Percentiles rank a stretch among this genome's conserved stretches.
Conservation (phyloP, 1,140 invertebrate species). For the Musca vetustissima region DNA sequence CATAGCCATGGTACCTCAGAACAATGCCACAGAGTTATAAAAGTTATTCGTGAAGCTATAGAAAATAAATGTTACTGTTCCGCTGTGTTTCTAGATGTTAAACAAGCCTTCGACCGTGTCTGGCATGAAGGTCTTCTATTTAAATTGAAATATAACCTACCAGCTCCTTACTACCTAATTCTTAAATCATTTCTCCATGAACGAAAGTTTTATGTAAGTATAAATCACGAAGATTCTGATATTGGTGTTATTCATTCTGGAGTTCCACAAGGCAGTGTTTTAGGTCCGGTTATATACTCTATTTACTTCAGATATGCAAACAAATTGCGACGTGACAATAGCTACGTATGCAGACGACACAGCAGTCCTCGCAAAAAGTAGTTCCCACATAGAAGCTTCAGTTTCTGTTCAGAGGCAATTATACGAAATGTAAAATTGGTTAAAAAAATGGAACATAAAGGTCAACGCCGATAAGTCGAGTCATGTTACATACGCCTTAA, state of each 20-base stretch:
- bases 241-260: neutral
- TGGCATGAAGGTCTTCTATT: neutral
- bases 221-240: neutral
- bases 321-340: neutral
- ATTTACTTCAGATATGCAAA: slow-evolving; percentile 1
- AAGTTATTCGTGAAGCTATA: neutral
- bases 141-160: slow-evolving; percentile 4
- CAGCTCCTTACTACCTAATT: slow-evolving; percentile 7
- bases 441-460: neutral
- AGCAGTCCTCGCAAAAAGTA: neutral
- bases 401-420: slow-evolving; percentile 8
- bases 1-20: neutral
- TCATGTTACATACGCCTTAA: neutral
- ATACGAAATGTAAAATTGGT: neutral
- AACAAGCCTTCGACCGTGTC: slow-evolving; percentile 12
- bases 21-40: neutral
- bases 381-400: neutral
- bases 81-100: slow-evolving; percentile 19
- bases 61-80: slow-evolving; percentile 21
- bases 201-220: slow-evolving; percentile 3
- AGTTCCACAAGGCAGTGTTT: slow-evolving; percentile 6
- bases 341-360: slow-evolving; percentile 20
- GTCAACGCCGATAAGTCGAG: neutral
- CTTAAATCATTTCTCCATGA: neutral
- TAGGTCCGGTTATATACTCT: slow-evolving; percentile 8